Conservation (phyloP, 2,888 invertebrate genomes). For the Idaea aversata region DNA sequence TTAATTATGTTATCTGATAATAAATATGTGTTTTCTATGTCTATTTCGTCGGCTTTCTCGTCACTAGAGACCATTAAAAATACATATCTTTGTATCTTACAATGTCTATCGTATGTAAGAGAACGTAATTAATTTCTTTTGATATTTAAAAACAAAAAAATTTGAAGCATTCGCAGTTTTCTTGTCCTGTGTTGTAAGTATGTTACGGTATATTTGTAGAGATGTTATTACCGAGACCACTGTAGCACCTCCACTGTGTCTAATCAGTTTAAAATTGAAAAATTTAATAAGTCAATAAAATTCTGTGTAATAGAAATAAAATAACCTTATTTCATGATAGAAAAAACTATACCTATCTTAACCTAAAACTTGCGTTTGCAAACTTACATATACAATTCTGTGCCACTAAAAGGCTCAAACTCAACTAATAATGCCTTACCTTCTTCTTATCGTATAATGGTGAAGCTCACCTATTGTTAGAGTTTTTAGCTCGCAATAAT, state of each 20-base stretch:
- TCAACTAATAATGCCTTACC: too few species aligned
- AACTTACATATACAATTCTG: neutral
- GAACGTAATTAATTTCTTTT: conserved; percentile 63
- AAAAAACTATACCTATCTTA: too few species aligned
- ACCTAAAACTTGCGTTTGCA: neutral
- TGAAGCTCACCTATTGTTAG: too few species aligned
- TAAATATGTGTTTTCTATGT: conserved; percentile 58
- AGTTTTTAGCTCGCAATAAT: too few species aligned
- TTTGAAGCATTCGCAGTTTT: conserved; percentile 51
- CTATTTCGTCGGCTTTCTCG: conserved; percentile 50
- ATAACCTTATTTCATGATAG: too few species aligned
- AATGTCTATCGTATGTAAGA: conserved; percentile 56
- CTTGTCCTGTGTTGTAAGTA: neutral
- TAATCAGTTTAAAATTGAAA: too few species aligned
- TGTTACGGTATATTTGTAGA: conserved; percentile 8
- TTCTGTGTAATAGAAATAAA: neutral
- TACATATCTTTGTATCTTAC: conserved; percentile 60
- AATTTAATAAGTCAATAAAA: neutral
- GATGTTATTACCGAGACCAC: conserved; percentile 7
- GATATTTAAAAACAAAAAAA: conserved; percentile 54
- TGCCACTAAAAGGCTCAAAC: too few species aligned
- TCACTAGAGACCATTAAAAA: conserved; percentile 56
- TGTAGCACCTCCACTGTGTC: too few species aligned
- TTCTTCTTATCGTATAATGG: too few species aligned
- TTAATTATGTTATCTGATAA: conserved; percentile 67